Percentiles rank a stretch among this genome's conserved stretches.
phyloP scores from a whole-genome alignment of 2,797 vertebrate genomes.

The Buceros bicornis region DNA sequence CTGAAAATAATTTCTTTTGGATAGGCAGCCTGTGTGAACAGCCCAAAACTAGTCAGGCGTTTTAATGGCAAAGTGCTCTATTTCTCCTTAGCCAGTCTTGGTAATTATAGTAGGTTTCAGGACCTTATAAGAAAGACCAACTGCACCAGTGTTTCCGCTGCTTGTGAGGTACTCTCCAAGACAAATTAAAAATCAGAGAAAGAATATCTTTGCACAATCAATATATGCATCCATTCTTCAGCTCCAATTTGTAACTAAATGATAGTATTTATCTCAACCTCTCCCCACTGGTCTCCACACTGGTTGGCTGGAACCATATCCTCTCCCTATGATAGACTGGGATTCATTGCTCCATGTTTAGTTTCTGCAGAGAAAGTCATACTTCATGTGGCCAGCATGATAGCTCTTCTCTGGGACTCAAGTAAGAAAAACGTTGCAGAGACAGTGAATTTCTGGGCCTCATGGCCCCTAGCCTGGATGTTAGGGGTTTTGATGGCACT shows the following conservation, averaged over 20 bases:
- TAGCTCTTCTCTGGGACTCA: not conserved
- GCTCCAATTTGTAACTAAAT: not conserved
- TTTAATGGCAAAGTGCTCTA: not conserved
- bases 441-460: not conserved
- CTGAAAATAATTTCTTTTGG: not conserved
- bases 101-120: not conserved
- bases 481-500: not conserved
- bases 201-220: not conserved
- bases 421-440: not conserved
- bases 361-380: not conserved
- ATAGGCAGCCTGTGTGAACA: not conserved
- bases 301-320: not conserved
- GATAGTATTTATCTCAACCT: not conserved
- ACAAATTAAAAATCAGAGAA: not conserved
- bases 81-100: not conserved
- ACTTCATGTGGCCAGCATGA: not conserved
- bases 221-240: not conserved
- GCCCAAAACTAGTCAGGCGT: not conserved
- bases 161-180: not conserved
- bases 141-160: not conserved
- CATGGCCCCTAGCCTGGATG: not conserved
- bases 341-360: not conserved
- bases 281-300: not conserved
- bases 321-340: not conserved
- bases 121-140: not conserved